Evolutionary conservation across 2,113 vertebrate species (phyloP).

Genomic region (Loxodonta africana): DNA sequence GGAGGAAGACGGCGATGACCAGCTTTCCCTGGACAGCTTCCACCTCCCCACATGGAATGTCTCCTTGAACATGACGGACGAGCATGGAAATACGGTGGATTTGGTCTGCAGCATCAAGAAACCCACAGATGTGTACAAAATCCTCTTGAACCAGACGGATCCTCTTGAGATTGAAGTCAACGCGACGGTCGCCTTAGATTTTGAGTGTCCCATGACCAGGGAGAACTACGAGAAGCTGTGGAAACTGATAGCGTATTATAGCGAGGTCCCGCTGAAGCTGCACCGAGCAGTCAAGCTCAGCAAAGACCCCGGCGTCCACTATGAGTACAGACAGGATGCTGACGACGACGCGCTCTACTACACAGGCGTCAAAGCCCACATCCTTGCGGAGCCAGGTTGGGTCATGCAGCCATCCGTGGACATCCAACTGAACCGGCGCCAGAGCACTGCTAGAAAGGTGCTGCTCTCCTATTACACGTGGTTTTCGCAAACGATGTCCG

Average conservation of each 20-base stretch:
- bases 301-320: conserved; percentile 86
- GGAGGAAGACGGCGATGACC: conserved; percentile 66
- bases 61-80: conserved; percentile 92
- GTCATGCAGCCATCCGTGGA: conserved; percentile 92
- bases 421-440: conserved; percentile 92
- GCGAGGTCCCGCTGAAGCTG: conserved; percentile 92
- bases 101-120: conserved; percentile 89
- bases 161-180: conserved; percentile 88
- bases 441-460: conserved; percentile 91
- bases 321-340: conserved; percentile 91
- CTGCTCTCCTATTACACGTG: conserved; percentile 87
- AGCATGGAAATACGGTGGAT: conserved; percentile 93
- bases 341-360: conserved; percentile 92
- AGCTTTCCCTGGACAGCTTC: conserved; percentile 81
- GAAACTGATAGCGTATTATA: conserved; percentile 96
- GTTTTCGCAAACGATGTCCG: conserved; percentile 83
- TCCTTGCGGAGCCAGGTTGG: conserved; percentile 91
- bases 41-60: conserved; percentile 88
- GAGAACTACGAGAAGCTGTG: conserved; percentile 93
- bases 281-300: conserved; percentile 85
- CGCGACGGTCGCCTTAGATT: conserved; percentile 89
- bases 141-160: conserved; percentile 89
- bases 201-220: conserved; percentile 92
- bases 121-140: conserved; percentile 79
- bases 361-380: conserved; percentile 92